Percentiles rank a stretch among this genome's conserved stretches.
Conservation (phyloP, 2,888 invertebrate genomes). For the Germaria angustata region DNA sequence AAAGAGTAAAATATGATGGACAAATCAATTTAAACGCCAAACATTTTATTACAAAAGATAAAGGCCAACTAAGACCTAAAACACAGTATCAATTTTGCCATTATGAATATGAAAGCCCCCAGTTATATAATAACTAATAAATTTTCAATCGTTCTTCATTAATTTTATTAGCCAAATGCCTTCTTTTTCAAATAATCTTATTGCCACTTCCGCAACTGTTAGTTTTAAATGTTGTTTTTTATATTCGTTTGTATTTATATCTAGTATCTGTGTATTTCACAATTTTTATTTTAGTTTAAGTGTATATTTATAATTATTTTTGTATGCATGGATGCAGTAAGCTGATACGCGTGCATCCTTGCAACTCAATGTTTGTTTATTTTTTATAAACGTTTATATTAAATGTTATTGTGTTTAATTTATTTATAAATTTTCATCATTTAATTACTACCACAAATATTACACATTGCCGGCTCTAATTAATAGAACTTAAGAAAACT, state of each 20-base stretch:
- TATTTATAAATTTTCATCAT: slow-evolving; percentile 44
- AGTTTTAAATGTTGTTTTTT: not conserved
- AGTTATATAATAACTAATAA: not conserved
- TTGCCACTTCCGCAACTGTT: not conserved
- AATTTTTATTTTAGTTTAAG: slow-evolving; percentile 9
- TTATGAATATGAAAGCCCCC: slow-evolving; percentile 14
- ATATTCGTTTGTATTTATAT: not conserved
- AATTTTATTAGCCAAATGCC: not conserved
- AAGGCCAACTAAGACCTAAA: too few species aligned
- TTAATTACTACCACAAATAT: slow-evolving; percentile 69
- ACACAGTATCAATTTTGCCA: too few species aligned
- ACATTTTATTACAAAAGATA: too few species aligned
- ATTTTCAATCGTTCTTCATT: not conserved
- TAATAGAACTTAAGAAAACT: slow-evolving; percentile 23
- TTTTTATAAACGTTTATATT: slow-evolving; percentile 62
- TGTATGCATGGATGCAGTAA: slow-evolving; percentile 30
- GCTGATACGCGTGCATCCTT: slow-evolving; percentile 33
- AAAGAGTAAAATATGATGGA: too few species aligned
- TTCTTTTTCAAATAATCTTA: not conserved
- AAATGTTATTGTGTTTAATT: slow-evolving; percentile 21
- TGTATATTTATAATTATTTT: slow-evolving; percentile 1
- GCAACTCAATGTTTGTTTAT: slow-evolving; percentile 74
- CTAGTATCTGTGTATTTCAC: slow-evolving; percentile 9
- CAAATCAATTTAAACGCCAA: too few species aligned
- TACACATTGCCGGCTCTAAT: slow-evolving; percentile 75